phyloP scores from a whole-genome alignment of 64 coral and sea anemone species.

The Pachyseris speciosa region DNA sequence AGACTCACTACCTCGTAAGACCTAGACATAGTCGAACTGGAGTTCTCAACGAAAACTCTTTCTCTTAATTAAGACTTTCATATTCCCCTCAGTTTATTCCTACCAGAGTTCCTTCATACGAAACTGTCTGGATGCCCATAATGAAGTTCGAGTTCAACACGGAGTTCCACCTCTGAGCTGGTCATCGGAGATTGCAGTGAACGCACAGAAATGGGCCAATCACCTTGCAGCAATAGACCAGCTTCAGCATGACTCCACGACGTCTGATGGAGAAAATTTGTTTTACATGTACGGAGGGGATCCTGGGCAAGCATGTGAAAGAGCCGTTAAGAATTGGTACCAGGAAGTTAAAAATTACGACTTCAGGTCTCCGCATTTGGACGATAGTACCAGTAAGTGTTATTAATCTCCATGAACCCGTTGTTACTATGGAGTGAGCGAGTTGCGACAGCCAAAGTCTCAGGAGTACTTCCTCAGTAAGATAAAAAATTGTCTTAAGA shows the following conservation, averaged over 20 bases:
- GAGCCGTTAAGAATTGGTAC: slow-evolving; percentile 93
- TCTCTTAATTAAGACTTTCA: not conserved
- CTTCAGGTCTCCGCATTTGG: slow-evolving; percentile 36
- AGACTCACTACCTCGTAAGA: too few species aligned
- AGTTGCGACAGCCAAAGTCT: too few species aligned
- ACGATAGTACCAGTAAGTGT: slow-evolving; percentile 77
- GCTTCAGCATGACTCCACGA: slow-evolving; percentile 77
- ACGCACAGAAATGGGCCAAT: slow-evolving; percentile 95
- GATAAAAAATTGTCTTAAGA: too few species aligned
- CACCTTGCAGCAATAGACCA: slow-evolving; percentile 94
- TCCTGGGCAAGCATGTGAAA: slow-evolving; percentile 73
- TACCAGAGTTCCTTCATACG: slow-evolving; percentile 60
- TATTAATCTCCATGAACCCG: not conserved
- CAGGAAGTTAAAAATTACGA: slow-evolving; percentile 83
- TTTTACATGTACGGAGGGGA: slow-evolving; percentile 96
- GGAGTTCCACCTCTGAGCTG: slow-evolving; percentile 71
- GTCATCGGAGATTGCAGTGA: slow-evolving; percentile 76
- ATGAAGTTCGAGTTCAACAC: slow-evolving; percentile 62
- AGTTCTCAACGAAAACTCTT: not conserved
- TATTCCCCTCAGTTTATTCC: not conserved
- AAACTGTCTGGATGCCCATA: slow-evolving; percentile 72
- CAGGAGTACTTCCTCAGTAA: too few species aligned
- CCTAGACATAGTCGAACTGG: too few species aligned
- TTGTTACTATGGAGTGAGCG: too few species aligned
- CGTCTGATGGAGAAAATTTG: slow-evolving; percentile 73